phyloP scores from a whole-genome alignment of 2,888 invertebrate genomes.

The Caenorhabditis sp. region DNA sequence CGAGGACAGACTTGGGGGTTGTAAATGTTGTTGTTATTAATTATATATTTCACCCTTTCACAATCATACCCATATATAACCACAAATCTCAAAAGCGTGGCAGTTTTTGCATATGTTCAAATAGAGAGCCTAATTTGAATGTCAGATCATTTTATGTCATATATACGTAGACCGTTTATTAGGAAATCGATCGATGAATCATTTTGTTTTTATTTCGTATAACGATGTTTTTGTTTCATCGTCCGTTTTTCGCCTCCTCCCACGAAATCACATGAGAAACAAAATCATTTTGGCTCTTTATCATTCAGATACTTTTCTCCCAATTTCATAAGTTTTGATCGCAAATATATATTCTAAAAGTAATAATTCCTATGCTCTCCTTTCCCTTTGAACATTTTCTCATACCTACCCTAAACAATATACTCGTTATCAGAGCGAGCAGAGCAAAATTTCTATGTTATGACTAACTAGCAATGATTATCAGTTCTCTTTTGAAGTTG shows the following conservation, averaged over 20 bases:
- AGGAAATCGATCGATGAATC: slow-evolving; percentile 7
- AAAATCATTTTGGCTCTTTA: background rate
- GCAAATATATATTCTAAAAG: too few species aligned
- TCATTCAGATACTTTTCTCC: background rate
- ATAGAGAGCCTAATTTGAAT: background rate
- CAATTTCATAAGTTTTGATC: background rate
- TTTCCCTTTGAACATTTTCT: background rate
- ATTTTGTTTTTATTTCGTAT: background rate
- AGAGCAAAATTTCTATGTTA: background rate
- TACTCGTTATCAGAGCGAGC: background rate
- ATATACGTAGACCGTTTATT: slow-evolving; percentile 10
- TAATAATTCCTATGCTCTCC: too few species aligned
- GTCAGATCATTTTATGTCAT: background rate
- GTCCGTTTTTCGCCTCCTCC: background rate
- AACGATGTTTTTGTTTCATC: background rate
- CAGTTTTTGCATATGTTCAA: background rate
- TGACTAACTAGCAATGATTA: background rate
- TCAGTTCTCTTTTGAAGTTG: background rate
- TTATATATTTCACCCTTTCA: background rate
- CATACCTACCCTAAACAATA: background rate
- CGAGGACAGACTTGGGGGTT: background rate
- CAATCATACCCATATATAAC: background rate
- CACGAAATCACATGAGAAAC: background rate
- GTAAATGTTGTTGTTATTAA: background rate
- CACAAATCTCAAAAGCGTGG: background rate